Base-by-base conservation (phyloP, 1,140 invertebrate genomes). In the Hestina assimilis region DNA sequence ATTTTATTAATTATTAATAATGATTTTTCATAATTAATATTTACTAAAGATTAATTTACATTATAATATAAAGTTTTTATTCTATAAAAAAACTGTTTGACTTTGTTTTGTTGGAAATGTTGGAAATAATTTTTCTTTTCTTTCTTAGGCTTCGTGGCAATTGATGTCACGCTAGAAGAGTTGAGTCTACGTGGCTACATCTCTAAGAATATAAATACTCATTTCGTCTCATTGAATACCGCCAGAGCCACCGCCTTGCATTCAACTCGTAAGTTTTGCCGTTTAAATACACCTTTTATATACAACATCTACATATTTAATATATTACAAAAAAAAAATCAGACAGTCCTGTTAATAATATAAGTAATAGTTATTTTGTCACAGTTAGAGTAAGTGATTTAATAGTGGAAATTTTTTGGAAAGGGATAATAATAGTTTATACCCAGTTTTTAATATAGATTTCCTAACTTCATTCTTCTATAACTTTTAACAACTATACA, bases 101-200 rank as follows among this genome's bases (percentile, higher is more conserved):
- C 1, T 35, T 35, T 42, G 1, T n/a, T 42, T 11, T 11, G 1
- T 15, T 6, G 7, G 8, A 19, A 6, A 29, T 0, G 15, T 11
- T 14, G 31, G 8, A 29, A 31, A 28, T 17, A 35, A 5, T 21
- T 40, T 17, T 20, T 57, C 9, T 42, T 47, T 9, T 59, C 6
- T 35, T 5, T 66, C 41, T 28, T 60, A 85, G 82, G 79, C 2
- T 28, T 61, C 0, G 75, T 83, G 5, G 74, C 74, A 0, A 9
- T 83, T 5, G 80, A 85, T 20, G 2, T 79, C 6, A 67, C 74
- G 0, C 9, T 78, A 4, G 82, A 85, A 20, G 69, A 81, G 0
- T 7, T 74, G 12, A 31, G 53, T 0, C 3, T 71, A 0, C 72
- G 72, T 5, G 73, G 70, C 0, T 77, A 63, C 43, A 0, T 72